Evolutionary conservation across 2,888 invertebrate species (phyloP), one percentile per base, ranked within the genome.

Genomic region (Eueremaeus valkanovi): DNA sequence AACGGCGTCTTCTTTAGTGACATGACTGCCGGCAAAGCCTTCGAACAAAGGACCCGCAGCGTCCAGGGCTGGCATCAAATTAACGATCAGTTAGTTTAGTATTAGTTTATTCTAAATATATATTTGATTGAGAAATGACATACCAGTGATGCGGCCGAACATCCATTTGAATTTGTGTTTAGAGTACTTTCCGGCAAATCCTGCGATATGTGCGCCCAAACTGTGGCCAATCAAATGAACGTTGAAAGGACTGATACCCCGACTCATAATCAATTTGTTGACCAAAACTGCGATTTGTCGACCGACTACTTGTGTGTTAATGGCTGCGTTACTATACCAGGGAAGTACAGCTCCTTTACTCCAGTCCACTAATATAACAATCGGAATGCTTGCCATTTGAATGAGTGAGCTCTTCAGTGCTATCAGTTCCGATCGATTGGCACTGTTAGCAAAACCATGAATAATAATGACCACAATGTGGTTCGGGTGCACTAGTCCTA

Each of bases 291-390:
- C 66, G 27, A 74, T 49, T 31, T 74, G 74, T 45, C 74, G 63
- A 13, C 74, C 74, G n/a, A 74, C 66, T 0, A 74, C 63, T 42
- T 74, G 66, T 2, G 74, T 74, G 21, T 74, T 74, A 45, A 42
- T 31, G 31, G 66, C 29, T 5, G 74, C 74, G 11, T 63, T 16
- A 1, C n/a, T 29, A n/a, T 74, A 74, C 36, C 33, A 36, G 5
- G 74, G 74, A n/a, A n/a, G 21, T 2, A 27, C 18, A 0, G 74
- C 74, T 5, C 74, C 74, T 18, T 36, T n/a, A 31, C 40, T 40
- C 74, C 74, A 74, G 27, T 74, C 74, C 2, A 74, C 74, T n/a
- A 74, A 29, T 36, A 74, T 66, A 16, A 74, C 74, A 8, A 40
- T 31, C 31, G 33, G 66, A 0, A 9, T 18, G n/a, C 11, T n/a